phyloP scores from a whole-genome alignment of 2,113 vertebrate genomes.

The Oceanites oceanicus region DNA sequence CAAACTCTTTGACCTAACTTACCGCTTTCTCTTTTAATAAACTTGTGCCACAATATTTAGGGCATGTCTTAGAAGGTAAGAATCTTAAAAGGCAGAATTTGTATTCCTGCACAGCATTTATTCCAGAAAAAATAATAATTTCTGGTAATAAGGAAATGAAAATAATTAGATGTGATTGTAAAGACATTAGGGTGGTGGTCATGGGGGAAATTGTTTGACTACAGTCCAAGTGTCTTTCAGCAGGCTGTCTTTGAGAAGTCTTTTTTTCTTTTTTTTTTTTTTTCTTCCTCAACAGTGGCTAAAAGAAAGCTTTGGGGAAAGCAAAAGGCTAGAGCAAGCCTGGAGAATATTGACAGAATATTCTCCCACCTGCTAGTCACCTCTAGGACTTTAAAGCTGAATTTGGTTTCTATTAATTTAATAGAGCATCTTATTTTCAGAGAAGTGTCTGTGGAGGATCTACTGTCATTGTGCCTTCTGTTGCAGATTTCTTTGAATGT shows the following conservation, averaged over 20 bases:
- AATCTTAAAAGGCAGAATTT: background rate
- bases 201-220: background rate
- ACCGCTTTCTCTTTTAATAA: background rate
- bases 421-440: background rate
- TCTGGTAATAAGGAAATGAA: background rate
- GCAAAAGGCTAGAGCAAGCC: background rate
- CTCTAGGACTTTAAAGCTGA: background rate
- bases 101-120: background rate
- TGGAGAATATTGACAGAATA: background rate
- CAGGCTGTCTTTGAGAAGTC: background rate
- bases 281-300: background rate
- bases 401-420: slow-evolving; percentile 4
- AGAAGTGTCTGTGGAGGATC: background rate
- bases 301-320: background rate
- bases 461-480: background rate
- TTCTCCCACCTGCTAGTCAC: background rate
- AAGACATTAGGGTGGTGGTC: background rate
- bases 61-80: background rate
- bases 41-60: background rate
- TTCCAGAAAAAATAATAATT: background rate
- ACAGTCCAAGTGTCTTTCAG: background rate
- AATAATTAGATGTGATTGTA: background rate
- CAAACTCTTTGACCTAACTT: background rate
- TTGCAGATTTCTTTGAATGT: background rate
- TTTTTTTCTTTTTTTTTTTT: background rate